A percentile compares a stretch with the other conserved stretches of the same genome.
Evolutionary conservation across 2,113 vertebrate genomes (phyloP).

Genomic region (Eptesicus fuscus): DNA sequence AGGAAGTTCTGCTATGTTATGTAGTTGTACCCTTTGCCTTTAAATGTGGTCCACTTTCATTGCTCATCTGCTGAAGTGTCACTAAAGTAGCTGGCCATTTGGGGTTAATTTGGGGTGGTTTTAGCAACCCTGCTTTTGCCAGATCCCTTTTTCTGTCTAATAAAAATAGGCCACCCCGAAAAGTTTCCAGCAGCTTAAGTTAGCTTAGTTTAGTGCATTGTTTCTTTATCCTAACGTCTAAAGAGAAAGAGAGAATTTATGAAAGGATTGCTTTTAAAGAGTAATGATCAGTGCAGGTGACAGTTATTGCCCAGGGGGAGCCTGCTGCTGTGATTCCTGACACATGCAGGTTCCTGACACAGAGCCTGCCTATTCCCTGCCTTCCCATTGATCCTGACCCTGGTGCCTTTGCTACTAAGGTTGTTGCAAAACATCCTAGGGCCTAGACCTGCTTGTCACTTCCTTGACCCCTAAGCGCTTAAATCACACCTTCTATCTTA

Average conservation of each 20-base stretch:
- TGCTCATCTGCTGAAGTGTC: not conserved
- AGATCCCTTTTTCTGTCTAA: not conserved
- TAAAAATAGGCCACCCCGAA: not conserved
- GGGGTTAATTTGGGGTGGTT: too few species aligned
- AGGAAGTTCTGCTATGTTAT: accelerated
- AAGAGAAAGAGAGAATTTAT: not conserved
- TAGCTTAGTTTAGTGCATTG: not conserved
- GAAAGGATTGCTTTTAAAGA: not conserved
- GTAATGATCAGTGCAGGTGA: too few species aligned
- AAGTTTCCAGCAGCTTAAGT: not conserved
- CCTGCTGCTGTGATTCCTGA: accelerated
- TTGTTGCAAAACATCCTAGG: not conserved
- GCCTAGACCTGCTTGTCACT: not conserved
- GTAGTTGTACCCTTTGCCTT: not conserved
- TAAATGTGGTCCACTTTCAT: not conserved
- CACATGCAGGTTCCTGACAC: too few species aligned
- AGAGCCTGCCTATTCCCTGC: not conserved
- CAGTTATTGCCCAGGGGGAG: accelerated
- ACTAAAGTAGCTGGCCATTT: not conserved
- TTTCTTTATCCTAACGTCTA: not conserved
- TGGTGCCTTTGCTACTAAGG: not conserved
- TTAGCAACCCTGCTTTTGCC: not conserved
- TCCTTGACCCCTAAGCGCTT: not conserved
- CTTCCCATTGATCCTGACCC: not conserved
- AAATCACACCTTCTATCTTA: not conserved